Percentiles rank a stretch among this genome's conserved stretches.
These are phyloP conservation scores for Syncerus caffer DNA, from an alignment of 2,797 vertebrate genomes.

Conservation along the genomic window DNA sequence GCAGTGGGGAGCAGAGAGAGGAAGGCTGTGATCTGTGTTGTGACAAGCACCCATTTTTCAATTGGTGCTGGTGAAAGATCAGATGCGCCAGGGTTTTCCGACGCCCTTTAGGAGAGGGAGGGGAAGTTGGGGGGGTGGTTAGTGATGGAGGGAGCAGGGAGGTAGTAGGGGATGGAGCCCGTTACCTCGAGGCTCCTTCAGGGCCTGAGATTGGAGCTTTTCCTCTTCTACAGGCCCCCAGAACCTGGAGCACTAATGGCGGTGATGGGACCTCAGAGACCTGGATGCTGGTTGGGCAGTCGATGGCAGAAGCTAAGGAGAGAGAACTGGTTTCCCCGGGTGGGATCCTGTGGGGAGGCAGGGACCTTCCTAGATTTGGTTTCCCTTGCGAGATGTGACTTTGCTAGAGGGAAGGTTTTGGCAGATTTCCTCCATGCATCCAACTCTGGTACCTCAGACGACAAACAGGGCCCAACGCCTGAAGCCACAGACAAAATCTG, in stretches of 20 bases:
- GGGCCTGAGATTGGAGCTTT: not conserved
- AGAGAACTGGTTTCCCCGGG: not conserved
- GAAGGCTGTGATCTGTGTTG: constrained; percentile 75
- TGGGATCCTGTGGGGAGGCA: not conserved
- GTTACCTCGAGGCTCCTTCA: not conserved
- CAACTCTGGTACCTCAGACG: not conserved
- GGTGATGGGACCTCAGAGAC: not conserved
- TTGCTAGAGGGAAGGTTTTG: not conserved
- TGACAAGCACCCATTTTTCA: constrained; percentile 80
- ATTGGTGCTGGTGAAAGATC: constrained; percentile 80
- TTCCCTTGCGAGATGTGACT: not conserved
- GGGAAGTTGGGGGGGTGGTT: not conserved
- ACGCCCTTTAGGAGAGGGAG: constrained; percentile 63
- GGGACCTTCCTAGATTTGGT: not conserved
- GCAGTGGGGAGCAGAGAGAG: constrained; percentile 54
- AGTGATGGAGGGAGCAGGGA: not conserved
- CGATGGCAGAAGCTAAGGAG: not conserved
- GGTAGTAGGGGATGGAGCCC: not conserved
- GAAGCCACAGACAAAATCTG: constrained; percentile 37
- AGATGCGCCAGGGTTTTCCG: constrained; percentile 66
- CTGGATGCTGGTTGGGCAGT: not conserved
- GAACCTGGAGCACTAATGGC: not conserved
- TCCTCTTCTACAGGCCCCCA: not conserved
- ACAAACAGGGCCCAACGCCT: not conserved
- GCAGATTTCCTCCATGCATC: not conserved